Percentiles rank a stretch among this genome's conserved stretches.
Evolutionary conservation across 2,888 invertebrate genomes (phyloP).

Genomic region (Tenthredo livida): DNA sequence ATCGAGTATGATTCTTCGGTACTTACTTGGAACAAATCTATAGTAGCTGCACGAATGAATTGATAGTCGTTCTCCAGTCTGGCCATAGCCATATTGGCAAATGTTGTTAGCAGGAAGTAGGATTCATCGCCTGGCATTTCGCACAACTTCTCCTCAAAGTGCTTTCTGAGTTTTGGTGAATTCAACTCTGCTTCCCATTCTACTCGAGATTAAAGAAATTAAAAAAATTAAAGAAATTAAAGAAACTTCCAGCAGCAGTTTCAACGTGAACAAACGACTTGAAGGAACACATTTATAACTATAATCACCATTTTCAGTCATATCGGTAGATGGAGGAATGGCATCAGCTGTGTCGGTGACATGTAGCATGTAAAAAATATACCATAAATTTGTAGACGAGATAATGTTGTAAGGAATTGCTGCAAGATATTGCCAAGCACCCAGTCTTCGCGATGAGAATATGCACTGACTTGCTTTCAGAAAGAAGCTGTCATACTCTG

Average conservation of each 20-base stretch:
- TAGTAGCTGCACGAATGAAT: slow-evolving; percentile 84
- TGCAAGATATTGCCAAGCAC: slow-evolving; percentile 91
- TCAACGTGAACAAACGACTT: neutral
- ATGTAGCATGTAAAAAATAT: slow-evolving; percentile 83
- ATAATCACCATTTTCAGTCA: slow-evolving; percentile 56
- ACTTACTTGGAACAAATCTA: slow-evolving; percentile 85
- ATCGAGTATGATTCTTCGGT: neutral
- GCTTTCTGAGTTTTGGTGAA: slow-evolving; percentile 78
- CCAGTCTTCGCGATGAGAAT: slow-evolving; percentile 85
- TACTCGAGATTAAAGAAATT: slow-evolving; percentile 57
- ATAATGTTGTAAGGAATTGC: slow-evolving; percentile 85
- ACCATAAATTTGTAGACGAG: slow-evolving; percentile 82
- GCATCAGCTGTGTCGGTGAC: slow-evolving; percentile 79
- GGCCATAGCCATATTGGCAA: slow-evolving; percentile 89
- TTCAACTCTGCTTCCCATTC: slow-evolving; percentile 79
- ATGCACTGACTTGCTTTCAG: slow-evolving; percentile 85
- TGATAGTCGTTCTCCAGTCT: slow-evolving; percentile 82
- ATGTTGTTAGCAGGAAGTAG: slow-evolving; percentile 88
- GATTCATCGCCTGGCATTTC: slow-evolving; percentile 86
- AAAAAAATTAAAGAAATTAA: slow-evolving; percentile 52
- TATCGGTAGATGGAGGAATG: slow-evolving; percentile 65
- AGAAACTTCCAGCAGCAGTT: neutral
- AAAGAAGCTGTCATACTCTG: slow-evolving; percentile 88
- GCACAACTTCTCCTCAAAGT: slow-evolving; percentile 84
- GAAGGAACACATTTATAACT: neutral